Conservation (phyloP, 2,888 invertebrate species). For the Caenorhabditis imperialis region DNA sequence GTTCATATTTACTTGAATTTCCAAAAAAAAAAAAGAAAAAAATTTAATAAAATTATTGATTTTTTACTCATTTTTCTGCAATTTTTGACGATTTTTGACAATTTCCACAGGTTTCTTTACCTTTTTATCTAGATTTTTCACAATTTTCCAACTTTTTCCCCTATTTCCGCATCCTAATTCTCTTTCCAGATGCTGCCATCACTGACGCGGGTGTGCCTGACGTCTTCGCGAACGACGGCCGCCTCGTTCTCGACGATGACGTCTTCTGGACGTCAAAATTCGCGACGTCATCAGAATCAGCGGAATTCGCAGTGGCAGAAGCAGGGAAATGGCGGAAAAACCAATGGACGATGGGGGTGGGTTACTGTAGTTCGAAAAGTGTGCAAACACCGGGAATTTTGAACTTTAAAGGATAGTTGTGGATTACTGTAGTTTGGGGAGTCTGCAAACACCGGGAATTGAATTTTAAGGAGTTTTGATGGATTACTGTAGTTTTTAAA, state of each 20-base stretch:
- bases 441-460: too few relatives aligned
- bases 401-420: neutral
- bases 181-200: conserved; percentile 50
- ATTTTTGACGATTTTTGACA: neutral
- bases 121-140: neutral
- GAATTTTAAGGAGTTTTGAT: too few relatives aligned
- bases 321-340: conserved; percentile 15
- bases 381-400: neutral
- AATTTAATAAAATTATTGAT: too few relatives aligned
- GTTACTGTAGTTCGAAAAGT: neutral
- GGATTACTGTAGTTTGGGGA: too few relatives aligned
- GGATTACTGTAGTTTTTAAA: too few relatives aligned
- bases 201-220: conserved; percentile 15
- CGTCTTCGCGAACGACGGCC: conserved; percentile 10
- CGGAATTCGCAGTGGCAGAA: conserved; percentile 17
- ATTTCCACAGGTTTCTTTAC: neutral
- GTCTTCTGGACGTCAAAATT: too few relatives aligned
- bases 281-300: neutral
- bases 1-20: too few relatives aligned
- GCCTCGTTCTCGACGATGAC: too few relatives aligned
- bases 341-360: conserved; percentile 25
- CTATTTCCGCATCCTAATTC: too few relatives aligned
- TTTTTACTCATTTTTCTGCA: neutral
- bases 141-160: neutral
- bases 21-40: too few relatives aligned